Evolutionary conservation across 2,888 invertebrate species (phyloP).

Genomic region (Conops quadrifasciatus): DNA sequence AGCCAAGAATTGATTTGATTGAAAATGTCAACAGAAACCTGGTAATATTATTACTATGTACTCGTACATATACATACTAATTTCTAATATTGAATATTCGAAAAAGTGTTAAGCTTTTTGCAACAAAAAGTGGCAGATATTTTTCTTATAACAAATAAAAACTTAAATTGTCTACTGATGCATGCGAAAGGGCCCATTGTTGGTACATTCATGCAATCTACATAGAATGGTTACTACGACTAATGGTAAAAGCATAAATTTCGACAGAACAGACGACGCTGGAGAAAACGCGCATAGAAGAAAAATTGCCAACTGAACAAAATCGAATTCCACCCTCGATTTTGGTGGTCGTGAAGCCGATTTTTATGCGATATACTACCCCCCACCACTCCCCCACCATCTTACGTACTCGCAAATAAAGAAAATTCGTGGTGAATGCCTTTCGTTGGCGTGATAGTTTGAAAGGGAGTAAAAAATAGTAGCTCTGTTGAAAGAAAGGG

Average conservation of each 20-base stretch:
- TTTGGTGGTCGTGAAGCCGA: constrained; percentile 21
- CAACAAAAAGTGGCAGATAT: too few relatives aligned
- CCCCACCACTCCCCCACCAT: background rate
- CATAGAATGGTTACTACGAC: constrained; percentile 42
- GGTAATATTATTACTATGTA: too few relatives aligned
- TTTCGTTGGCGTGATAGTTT: too few relatives aligned
- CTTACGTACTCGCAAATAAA: background rate
- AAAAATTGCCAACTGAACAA: constrained; percentile 29
- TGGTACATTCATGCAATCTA: constrained; percentile 38
- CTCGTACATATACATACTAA: too few relatives aligned
- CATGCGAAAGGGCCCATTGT: constrained; percentile 4
- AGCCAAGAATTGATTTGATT: too few relatives aligned
- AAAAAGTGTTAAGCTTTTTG: too few relatives aligned
- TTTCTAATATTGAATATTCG: too few relatives aligned
- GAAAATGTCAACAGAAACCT: too few relatives aligned
- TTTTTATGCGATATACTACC: constrained; percentile 24
- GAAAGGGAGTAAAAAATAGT: too few relatives aligned
- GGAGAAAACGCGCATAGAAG: constrained; percentile 13
- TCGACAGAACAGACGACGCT: background rate
- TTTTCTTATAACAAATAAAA: too few relatives aligned
- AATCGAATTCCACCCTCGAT: constrained; percentile 42
- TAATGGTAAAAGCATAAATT: constrained; percentile 22
- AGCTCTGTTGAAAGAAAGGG: background rate
- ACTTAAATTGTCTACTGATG: too few relatives aligned
- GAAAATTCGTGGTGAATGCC: too few relatives aligned